These are phyloP conservation scores for Tachuris rubrigastra DNA, from an alignment of 2,113 vertebrate genomes.

Conservation along the genomic window DNA sequence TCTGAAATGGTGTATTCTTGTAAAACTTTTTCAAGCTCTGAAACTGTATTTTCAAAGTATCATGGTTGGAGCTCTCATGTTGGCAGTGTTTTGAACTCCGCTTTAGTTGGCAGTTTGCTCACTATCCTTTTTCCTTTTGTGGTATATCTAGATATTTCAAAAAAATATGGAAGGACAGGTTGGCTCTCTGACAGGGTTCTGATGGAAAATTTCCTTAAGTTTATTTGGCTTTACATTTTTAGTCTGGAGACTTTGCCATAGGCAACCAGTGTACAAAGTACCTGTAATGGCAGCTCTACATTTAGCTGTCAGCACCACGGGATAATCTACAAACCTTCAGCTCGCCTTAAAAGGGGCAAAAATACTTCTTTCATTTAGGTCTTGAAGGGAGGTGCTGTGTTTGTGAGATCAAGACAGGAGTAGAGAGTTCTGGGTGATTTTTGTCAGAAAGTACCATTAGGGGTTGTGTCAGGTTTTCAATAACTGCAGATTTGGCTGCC, in stretches of 20 bases:
- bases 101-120: slow-evolving; percentile 16
- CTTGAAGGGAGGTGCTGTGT: neutral
- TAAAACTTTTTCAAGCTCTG: neutral
- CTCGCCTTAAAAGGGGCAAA: neutral
- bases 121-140: slow-evolving; percentile 23
- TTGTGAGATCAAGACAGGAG: neutral
- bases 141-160: neutral
- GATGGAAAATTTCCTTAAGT: slow-evolving; percentile 49
- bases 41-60: neutral
- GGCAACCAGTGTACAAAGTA: neutral
- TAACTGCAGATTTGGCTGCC: neutral
- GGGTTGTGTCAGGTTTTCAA: neutral
- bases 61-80: neutral
- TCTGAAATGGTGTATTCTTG: neutral
- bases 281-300: neutral
- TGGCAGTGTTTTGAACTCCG: neutral
- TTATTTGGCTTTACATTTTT: slow-evolving; percentile 37
- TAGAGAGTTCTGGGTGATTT: neutral
- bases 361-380: neutral
- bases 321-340: neutral
- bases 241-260: neutral
- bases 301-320: neutral
- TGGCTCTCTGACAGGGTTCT: slow-evolving; percentile 48
- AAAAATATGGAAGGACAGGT: neutral
- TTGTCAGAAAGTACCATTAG: neutral